phyloP scores from a whole-genome alignment of 2,888 invertebrate genomes.

The Cephonodes hylas region DNA sequence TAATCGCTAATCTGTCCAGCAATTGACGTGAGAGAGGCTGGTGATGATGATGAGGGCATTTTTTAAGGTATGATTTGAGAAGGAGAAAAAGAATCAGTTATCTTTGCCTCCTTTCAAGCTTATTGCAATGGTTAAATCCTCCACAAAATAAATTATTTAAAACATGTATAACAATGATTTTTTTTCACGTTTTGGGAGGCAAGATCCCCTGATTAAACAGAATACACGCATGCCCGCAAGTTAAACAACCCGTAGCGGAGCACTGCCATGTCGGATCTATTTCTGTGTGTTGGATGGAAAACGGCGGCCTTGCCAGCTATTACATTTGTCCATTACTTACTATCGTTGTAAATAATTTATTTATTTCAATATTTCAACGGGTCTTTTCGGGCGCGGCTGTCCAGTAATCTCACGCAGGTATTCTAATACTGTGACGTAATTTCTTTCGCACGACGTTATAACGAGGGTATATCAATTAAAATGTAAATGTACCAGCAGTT shows the following conservation, averaged over 20 bases:
- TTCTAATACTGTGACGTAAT: background rate
- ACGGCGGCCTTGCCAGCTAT: constrained; percentile 51
- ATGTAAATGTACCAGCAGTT: background rate
- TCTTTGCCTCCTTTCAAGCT: too few species aligned
- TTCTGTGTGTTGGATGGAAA: constrained; percentile 45
- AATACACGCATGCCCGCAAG: background rate
- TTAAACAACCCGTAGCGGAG: constrained; percentile 9
- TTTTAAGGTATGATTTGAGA: too few species aligned
- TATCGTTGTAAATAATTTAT: constrained; percentile 40
- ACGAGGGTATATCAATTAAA: background rate
- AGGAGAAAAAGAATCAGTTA: too few species aligned
- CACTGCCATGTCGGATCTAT: constrained; percentile 43
- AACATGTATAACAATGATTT: too few species aligned
- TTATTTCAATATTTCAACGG: constrained; percentile 25
- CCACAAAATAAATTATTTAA: background rate
- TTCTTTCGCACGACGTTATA: background rate
- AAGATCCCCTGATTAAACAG: background rate
- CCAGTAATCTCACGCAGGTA: background rate
- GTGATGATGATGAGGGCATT: too few species aligned
- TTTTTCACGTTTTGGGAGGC: background rate
- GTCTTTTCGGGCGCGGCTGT: background rate
- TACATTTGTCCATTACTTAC: constrained; percentile 43
- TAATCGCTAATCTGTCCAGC: too few species aligned
- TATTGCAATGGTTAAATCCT: background rate
- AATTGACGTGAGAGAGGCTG: too few species aligned